Evolutionary conservation across 1,140 invertebrate genomes (phyloP).

Genomic region (Drosophila pallidifrons): DNA sequence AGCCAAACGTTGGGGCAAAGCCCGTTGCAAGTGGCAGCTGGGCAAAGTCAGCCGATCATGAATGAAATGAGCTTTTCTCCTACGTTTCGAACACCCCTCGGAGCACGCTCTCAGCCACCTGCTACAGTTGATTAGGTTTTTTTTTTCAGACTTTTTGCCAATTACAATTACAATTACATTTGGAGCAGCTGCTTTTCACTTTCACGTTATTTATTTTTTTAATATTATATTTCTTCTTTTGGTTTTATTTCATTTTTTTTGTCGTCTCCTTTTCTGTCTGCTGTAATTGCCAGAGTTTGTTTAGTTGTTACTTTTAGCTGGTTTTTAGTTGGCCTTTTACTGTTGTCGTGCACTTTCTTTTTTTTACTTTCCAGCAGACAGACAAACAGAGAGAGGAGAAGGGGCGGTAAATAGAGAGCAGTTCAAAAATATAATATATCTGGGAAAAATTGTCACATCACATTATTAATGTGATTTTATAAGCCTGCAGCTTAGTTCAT

Average conservation of each 20-base stretch:
- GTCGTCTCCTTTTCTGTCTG: conserved; percentile 2
- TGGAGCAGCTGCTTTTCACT: conserved; percentile 71
- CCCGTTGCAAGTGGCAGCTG: background rate
- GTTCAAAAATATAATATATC: conserved; percentile 18
- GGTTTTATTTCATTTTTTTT: background rate
- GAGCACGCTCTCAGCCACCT: background rate
- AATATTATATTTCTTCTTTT: background rate
- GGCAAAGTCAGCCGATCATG: conserved; percentile 50
- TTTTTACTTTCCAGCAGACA: conserved; percentile 7
- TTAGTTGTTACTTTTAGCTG: conserved; percentile 24
- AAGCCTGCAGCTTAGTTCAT: conserved; percentile 1
- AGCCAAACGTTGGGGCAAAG: background rate
- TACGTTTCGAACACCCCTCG: conserved; percentile 1
- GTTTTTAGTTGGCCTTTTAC: conserved; percentile 32
- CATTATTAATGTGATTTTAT: conserved; percentile 41
- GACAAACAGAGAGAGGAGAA: conserved; percentile 1
- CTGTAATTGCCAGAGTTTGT: conserved; percentile 27
- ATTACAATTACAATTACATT: conserved; percentile 80
- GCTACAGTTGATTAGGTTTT: conserved; percentile 75
- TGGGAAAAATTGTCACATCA: conserved; percentile 46
- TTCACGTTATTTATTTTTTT: conserved; percentile 37
- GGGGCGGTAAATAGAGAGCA: background rate
- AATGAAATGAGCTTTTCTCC: conserved; percentile 66
- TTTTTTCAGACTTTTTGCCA: conserved; percentile 64
- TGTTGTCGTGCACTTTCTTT: conserved; percentile 35